Evolutionary conservation across 2,797 vertebrate genomes (phyloP).

Genomic region (Acanthopagrus latus): DNA sequence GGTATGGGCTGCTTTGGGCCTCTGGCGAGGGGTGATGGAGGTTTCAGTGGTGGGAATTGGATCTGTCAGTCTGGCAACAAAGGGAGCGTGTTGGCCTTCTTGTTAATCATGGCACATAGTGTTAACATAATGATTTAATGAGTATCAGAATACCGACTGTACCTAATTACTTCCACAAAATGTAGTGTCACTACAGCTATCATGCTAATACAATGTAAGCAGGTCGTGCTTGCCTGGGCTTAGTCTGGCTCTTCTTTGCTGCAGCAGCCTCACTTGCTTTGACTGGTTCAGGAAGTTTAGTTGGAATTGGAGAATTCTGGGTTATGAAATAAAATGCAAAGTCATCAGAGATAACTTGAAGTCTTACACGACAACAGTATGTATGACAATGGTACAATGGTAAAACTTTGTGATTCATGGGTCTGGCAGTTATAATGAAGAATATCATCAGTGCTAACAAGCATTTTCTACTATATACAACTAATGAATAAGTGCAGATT

Average conservation of each 20-base stretch:
- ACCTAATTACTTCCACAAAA: conserved; percentile 50
- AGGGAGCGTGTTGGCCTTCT: conserved; percentile 40
- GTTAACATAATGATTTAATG: conserved; percentile 55
- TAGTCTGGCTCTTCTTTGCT: conserved; percentile 94
- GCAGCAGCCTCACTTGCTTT: conserved; percentile 98
- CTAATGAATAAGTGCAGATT: conserved; percentile 27
- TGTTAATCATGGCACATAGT: conserved; percentile 55
- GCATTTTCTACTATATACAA: conserved; percentile 14
- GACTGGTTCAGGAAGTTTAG: conserved; percentile 95
- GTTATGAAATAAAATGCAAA: conserved; percentile 35
- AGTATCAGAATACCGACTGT: conserved; percentile 38
- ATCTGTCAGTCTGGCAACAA: conserved; percentile 91
- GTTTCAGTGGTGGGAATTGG: conserved; percentile 97
- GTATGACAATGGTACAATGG: neutral
- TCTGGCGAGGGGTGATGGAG: conserved; percentile 97
- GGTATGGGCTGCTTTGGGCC: conserved; percentile 96
- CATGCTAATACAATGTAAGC: conserved; percentile 37
- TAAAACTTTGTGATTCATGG: neutral
- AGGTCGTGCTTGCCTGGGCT: conserved; percentile 89
- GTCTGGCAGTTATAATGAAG: neutral
- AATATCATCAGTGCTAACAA: conserved; percentile 2
- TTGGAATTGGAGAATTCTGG: conserved; percentile 94
- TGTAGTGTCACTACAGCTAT: conserved; percentile 42
- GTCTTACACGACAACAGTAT: neutral
- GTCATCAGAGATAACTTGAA: neutral